Percentiles rank a stretch among this genome's conserved stretches.
Evolutionary conservation across 2,113 vertebrate species (phyloP).

Genomic region (Urocitellus parryii): DNA sequence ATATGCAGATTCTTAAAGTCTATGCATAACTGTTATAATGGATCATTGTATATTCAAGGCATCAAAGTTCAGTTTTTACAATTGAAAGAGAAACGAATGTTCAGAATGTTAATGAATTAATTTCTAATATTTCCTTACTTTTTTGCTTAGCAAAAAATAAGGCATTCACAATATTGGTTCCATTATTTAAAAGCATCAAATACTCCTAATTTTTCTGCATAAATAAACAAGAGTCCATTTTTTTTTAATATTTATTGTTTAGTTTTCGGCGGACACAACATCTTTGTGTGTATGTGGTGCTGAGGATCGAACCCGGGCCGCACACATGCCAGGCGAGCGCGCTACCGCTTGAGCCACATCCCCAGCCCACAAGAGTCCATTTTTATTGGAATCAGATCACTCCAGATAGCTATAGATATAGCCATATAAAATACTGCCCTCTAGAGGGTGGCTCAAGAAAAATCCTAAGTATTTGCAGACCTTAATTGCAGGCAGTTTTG

Average conservation of each 20-base stretch:
- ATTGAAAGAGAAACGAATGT: constrained; percentile 49
- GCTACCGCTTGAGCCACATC: too few relatives aligned
- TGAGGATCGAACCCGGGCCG: too few relatives aligned
- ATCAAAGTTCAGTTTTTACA: constrained; percentile 65
- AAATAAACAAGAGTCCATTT: constrained; percentile 26
- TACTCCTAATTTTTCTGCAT: constrained; percentile 56
- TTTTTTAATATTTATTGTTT: too few relatives aligned
- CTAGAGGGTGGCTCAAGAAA: constrained; percentile 55
- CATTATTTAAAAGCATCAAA: constrained; percentile 39
- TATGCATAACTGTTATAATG: constrained; percentile 66
- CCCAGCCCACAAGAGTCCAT: neutral
- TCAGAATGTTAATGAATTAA: constrained; percentile 67
- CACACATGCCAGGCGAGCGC: too few relatives aligned
- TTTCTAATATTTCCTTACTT: constrained; percentile 61
- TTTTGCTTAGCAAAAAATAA: constrained; percentile 42
- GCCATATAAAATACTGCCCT: constrained; percentile 32
- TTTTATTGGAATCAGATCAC: constrained; percentile 17
- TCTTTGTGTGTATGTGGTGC: too few relatives aligned
- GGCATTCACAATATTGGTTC: constrained; percentile 34
- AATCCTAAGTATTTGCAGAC: constrained; percentile 39
- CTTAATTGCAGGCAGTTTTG: constrained; percentile 63
- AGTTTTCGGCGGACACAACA: too few relatives aligned
- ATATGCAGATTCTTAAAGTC: constrained; percentile 62
- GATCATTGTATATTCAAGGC: constrained; percentile 60
- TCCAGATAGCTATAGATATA: neutral